Conservation (phyloP, 2,113 vertebrate species). For the Elachura formosa region DNA sequence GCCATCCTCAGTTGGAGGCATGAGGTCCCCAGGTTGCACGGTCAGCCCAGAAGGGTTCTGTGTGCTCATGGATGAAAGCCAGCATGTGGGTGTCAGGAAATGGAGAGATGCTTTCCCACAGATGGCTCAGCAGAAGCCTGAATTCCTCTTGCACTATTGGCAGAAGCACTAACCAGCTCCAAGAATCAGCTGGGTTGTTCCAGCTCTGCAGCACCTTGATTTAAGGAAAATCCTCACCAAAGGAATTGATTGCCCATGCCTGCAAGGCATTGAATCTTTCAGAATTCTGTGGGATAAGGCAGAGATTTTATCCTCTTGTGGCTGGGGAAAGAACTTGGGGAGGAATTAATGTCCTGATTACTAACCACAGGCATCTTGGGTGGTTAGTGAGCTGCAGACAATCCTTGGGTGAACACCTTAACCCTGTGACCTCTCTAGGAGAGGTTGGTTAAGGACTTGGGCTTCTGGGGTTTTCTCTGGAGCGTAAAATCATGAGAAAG, state of each 20-base stretch:
- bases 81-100: neutral
- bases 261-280: neutral
- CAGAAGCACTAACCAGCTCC: neutral
- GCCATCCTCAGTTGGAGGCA: neutral
- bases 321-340: neutral
- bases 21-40: neutral
- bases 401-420: neutral
- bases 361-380: neutral
- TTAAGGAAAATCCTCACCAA: neutral
- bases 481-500: neutral
- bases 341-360: neutral
- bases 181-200: neutral
- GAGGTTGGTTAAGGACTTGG: neutral
- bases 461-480: neutral
- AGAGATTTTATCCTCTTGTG: neutral
- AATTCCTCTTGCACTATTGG: neutral
- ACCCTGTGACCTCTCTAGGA: neutral
- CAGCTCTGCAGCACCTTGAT: neutral
- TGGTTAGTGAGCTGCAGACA: neutral
- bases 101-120: neutral
- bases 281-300: neutral
- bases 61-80: neutral
- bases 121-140: constrained; percentile 30
- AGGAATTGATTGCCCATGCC: neutral
- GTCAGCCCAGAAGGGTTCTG: neutral